Evolutionary conservation across 1,140 invertebrate species (phyloP), one percentile per base, ranked within the genome.

Genomic region (Parapsyche elsis): DNA sequence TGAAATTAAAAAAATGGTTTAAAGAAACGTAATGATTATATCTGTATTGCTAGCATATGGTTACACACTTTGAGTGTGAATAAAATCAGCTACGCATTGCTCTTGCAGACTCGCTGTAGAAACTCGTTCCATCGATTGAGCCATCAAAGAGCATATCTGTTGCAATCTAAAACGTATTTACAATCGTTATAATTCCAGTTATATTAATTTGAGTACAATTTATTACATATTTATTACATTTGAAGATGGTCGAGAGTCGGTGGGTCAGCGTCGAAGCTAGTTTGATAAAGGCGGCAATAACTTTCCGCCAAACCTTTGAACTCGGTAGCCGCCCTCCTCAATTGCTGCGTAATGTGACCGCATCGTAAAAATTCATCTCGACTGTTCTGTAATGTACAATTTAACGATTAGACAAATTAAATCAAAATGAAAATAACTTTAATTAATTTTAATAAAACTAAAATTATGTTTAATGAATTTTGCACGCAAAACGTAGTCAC

Each of bases 191-290:
- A 16, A 75, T 9, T 38, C 30, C 1, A 87, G 79, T 21, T 85
- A 86, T 1, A 86, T 82, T 1, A 23, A 19, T 2, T 1, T 70
- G 5, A 19, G 5, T 7, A 0, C 5, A 26, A 70, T 73, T 44
- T 44, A 4, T n/a, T 2, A 4, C n/a, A 38, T 73, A 38, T 45
- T 30, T 44, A 0, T 88, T 88, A 91, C 87, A 92, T 91, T 84
- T 92, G 89, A 1, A 98, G 92, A 84, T 96, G 96, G 44, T 92
- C 89, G 67, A 98, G 87, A n/a, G 95, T 95, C 9, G 92, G 91
- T 46, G 93, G 92, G 89, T 98, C 96, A 9, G 97, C 96, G 90
- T 98, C 96, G 90, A 98, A 99, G 49, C 96, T 95, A 16, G 95
- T 95, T 85, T 97, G 94, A 85, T 97, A 98, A 0, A 98, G 89